phyloP scores from a whole-genome alignment of 2,888 invertebrate species.

The Julus scandinavius region DNA sequence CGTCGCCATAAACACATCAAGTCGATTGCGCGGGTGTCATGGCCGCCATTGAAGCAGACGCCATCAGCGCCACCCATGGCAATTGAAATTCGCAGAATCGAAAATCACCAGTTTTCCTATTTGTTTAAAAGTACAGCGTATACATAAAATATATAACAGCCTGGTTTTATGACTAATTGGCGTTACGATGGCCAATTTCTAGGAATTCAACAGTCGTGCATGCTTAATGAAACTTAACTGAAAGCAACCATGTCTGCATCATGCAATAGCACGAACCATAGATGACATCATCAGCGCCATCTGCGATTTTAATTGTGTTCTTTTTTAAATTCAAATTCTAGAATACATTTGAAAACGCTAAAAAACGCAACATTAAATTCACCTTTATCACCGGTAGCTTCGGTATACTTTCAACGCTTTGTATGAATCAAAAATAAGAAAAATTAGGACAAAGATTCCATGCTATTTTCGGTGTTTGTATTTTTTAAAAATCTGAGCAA shows the following conservation, averaged over 20 bases:
- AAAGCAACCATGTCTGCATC: background rate
- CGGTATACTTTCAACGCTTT: no score
- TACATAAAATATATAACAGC: background rate
- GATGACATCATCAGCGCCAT: background rate
- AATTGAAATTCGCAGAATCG: background rate
- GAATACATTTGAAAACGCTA: no score
- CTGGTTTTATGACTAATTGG: slow-evolving; percentile 1
- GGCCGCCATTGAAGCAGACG: background rate
- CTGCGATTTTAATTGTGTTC: background rate
- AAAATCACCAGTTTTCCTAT: background rate
- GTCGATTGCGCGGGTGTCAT: background rate
- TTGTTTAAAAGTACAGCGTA: background rate
- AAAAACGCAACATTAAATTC: no score
- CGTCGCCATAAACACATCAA: background rate
- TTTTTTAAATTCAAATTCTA: no score
- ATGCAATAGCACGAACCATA: background rate
- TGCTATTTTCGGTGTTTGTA: no score
- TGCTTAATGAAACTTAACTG: background rate
- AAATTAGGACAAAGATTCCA: no score
- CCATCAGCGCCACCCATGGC: background rate
- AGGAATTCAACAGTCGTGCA: background rate
- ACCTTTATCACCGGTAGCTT: no score
- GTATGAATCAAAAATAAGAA: no score
- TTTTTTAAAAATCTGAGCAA: no score
- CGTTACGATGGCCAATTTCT: background rate